Base-by-base conservation (phyloP, 30 jellyfish, hydroid and myxozoan genomes). In the Aurelia sp. region DNA sequence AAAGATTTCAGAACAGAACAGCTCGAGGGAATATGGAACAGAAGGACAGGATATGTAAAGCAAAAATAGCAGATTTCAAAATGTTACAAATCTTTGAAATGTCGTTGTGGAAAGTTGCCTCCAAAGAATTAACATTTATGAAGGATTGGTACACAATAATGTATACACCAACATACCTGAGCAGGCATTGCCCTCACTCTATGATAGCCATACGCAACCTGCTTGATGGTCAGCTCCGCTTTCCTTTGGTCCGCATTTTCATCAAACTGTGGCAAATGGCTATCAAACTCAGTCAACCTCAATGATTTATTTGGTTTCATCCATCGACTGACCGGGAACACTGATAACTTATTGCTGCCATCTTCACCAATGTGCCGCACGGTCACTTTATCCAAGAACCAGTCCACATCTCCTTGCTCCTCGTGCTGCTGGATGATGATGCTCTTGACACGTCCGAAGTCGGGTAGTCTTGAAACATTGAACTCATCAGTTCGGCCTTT, bases 301-400 rank as follows among this genome's bases (percentile, higher is more conserved):
- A 94, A 55, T 6, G 97, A 92, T 70, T 82, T 78, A 48, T 94
- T 77, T 15, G 77, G 91, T 33, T 91, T 90, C 84, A 94, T 90
- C 99, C 99, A 94, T 18, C 99, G 93, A 66, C 89, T 94, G 13
- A 94, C 94, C 22, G 99, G 99, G 74, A 94, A 94, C 58, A 94
- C 91, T 12, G 95, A 33, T 33, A 75, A 92, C 50, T 74, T 72
- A 64, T 79, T 78, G 59, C 59, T 50, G n/a, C 86, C 86, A 59
- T 89, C 97, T 22, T 88, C 97, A 58, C 31, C 33, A 16, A 85
- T 79, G 35, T 84, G 97, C n/a, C 97, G 89, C 61, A 94, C 81
- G 50, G 89, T 72, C 31, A 94, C 84, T 57, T 83, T 72, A 21
- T 94, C 99, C 31, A 94, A 67, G 68, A 82, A 94, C 99, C 99